Evolutionary conservation across 53 echinoderm and acorn worm species (phyloP), one percentile per base, ranked within the genome.

Genomic region (Echinometra lucunter): DNA sequence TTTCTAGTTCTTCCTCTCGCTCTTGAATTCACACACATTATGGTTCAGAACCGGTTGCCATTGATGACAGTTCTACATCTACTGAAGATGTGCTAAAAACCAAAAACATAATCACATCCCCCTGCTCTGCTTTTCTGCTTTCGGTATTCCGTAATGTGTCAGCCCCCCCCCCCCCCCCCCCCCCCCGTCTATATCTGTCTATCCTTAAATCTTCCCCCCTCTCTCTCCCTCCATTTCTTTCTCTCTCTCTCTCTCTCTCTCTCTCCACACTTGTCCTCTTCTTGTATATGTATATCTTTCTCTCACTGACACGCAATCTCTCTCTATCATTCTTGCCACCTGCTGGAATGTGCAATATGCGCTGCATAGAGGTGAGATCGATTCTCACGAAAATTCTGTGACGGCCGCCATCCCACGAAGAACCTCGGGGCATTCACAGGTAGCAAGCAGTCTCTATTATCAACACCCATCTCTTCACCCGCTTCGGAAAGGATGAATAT

Each of bases 331-430:
- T 78, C 63, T 25, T 42, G 0, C 78, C 78, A 78, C 78, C 78
- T 78, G 78, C 78, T 78, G 78, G 38, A 78, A 78, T 78, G 78
- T 78, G 78, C 78, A 78, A 78, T 78, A 78, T 78, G 21, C 13
- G 78, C 38, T 78, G 78, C 78, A 42, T 78, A 38, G 78, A 17
- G 42, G 78, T 38, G 78, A 78, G 78, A 78, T 78, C 78, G 78
- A 78, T 78, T 78, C 78, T 78, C 78, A 0, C 38, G 19, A 42
- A 38, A n/a, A 78, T 78, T 78, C 15, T 17, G 38, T 78, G 78
- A 78, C 42, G 19, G 78, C 42, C 19, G 42, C 40, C 78, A 78
- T 40, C 42, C 38, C 42, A 6, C 17, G 40, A 78, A 40, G 21
- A 21, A 19, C 78, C 78, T 78, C 18, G 40, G 23, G 78, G 78